Conservation (phyloP, 2,113 vertebrate species). For the Callipepla californica region DNA sequence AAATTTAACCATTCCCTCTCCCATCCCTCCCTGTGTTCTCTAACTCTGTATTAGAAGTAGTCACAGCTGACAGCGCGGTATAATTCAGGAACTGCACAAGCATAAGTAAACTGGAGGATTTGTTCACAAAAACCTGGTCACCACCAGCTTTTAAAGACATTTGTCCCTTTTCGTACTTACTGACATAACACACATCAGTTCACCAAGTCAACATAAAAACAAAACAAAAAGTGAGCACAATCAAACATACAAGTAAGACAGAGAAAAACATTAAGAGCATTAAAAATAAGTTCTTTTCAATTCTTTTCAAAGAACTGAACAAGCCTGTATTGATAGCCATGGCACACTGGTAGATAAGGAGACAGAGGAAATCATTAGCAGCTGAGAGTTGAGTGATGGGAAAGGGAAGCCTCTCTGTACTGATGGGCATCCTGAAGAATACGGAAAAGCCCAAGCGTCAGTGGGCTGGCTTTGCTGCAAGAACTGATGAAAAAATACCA, state of each 20-base stretch:
- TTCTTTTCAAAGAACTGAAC: not conserved
- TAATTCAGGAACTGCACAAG: not conserved
- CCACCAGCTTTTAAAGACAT: not conserved
- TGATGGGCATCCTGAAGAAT: not conserved
- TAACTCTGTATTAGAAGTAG: not conserved
- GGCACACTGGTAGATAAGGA: not conserved
- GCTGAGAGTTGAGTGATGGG: fast-evolving
- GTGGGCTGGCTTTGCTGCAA: not conserved
- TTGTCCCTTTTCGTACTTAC: not conserved
- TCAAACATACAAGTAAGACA: not conserved
- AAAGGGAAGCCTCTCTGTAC: not conserved
- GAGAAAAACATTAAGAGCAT: not conserved
- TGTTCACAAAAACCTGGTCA: not conserved
- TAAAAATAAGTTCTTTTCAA: not conserved
- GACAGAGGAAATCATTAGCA: not conserved
- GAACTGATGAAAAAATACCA: not conserved
- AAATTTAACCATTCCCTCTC: not conserved
- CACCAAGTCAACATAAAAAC: not conserved
- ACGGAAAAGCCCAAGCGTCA: not conserved
- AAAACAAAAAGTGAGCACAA: not conserved
- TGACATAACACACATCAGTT: not conserved
- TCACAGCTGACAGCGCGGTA: not conserved
- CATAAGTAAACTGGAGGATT: not conserved
- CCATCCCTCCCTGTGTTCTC: not conserved
- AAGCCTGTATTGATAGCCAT: not conserved